Evolutionary conservation across 2,888 invertebrate species (phyloP), one percentile per base, ranked within the genome.

Genomic region (Microdon myrmicae): DNA sequence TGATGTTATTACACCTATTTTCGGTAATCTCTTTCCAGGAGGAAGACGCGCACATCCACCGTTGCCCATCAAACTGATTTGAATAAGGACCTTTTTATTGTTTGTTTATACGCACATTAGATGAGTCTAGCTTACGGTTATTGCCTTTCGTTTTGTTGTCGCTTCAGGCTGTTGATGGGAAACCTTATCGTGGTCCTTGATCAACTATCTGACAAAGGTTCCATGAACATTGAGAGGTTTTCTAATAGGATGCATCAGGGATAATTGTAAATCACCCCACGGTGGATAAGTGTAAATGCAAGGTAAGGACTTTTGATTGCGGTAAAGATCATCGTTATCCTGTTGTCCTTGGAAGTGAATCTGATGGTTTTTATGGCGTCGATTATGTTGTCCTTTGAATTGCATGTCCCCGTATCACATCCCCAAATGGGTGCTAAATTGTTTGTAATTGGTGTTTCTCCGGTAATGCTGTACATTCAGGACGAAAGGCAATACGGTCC

Each of bases 31-130:
- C 68, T 68, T 68, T 68, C 67, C 51, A n/a, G n/a, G 39, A 58
- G 26, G 38, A 49, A 49, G 49, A 49, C 56, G 44, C 37, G 37
- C 45, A 29, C 16, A 39, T n/a, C n/a, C n/a, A n/a, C n/a, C n/a
- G n/a, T n/a, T n/a, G 37, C 45, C 34, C 41, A 45, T 29, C 34
- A 34, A 56, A 43, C 68, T 70, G 69, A 70, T 70, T 70, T 70
- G 68, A 70, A 70, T 70, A 70, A 68, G 68, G 67, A 70, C 49
- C 68, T 68, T 64, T 68, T 70, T 70, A 71, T 69, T 71, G 70
- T 69, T 71, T 71, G 68, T 69, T 71, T 69, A 69, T 70, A 67
- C 68, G 48, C 61, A 67, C 68, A 69, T 70, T 70, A 47, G 64
- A 58, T 58, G 64, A 53, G 38, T 64, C 47, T 53, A 58, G 58